Percentiles rank a stretch among this genome's conserved stretches.
These are phyloP conservation scores for Candidula unifasciata DNA, from an alignment of 2,888 invertebrate genomes.

Conservation along the genomic window DNA sequence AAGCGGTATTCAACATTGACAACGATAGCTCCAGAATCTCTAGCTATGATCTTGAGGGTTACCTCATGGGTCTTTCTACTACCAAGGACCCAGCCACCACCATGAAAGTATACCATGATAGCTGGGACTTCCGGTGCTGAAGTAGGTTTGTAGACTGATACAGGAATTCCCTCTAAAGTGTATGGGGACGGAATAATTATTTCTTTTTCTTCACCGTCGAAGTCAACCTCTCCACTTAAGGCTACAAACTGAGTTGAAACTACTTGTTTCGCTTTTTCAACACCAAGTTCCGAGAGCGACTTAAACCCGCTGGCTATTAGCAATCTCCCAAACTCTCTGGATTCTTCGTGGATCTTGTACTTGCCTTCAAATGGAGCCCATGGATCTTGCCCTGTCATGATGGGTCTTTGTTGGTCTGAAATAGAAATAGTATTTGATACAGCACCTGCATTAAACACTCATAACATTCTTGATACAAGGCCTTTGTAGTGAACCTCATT, in stretches of 20 bases:
- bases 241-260: background rate
- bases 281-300: slow-evolving; percentile 17
- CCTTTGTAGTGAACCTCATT: no score
- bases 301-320: background rate
- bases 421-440: background rate
- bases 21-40: slow-evolving; percentile 42
- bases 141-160: slow-evolving; percentile 43
- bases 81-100: slow-evolving; percentile 38
- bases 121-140: slow-evolving; percentile 4
- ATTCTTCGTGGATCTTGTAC: slow-evolving; percentile 39
- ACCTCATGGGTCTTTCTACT: background rate
- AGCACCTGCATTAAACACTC: no score
- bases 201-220: slow-evolving; percentile 31
- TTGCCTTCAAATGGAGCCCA: slow-evolving; percentile 40
- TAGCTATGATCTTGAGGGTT: slow-evolving; percentile 24
- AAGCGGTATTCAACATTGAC: slow-evolving; percentile 54
- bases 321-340: background rate
- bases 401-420: background rate
- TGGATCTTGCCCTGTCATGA: slow-evolving; percentile 4
- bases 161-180: slow-evolving; percentile 20
- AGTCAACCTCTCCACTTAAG: slow-evolving; percentile 16
- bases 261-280: slow-evolving; percentile 6
- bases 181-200: slow-evolving; percentile 40
- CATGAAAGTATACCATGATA: slow-evolving; percentile 42
- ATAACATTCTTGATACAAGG: no score